Base-by-base conservation (phyloP, 1,140 invertebrate genomes). In the Brachionus angularis region DNA sequence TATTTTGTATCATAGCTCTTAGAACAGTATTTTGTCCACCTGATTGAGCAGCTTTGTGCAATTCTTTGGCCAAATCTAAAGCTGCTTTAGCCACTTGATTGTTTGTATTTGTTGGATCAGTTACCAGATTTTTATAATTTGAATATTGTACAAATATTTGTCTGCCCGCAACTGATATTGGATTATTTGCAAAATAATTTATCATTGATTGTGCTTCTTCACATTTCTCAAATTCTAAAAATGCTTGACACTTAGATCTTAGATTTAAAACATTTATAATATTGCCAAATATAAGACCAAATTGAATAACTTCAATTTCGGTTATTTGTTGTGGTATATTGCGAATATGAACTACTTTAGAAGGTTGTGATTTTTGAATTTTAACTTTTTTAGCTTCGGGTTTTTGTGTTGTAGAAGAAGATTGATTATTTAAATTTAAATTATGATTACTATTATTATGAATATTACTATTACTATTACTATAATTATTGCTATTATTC, bases 111-210 rank as follows among this genome's bases (percentile, higher is more conserved):
- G 34, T 33, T 27, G 52, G 52, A 27, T 71, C 70, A 21, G 70
- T 71, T 81, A 95, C 91, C 2, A 73, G 39, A 55, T 61, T 42
- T 76, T 91, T 90, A 84, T 96, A 93, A 82, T 94, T 95, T 74
- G 91, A 94, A 84, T 91, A 95, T 83, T 96, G 93, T 34, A 94
- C 91, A 81, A 93, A 95, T 74, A 96, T 91, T 67, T 91, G 89
- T 74, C 91, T 85, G 42, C 91, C 91, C 53, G 91, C 85, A 47
- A 96, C 85, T 53, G 34, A 46, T 33, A 81, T 75, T 73, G 89
- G 88, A 79, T 88, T 91, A 42, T 88, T 88, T 53, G 88, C 88
- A 81, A 91, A 95, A 79, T 93, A 94, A 72, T 87, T 88, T 58
- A 95, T 92, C 91, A 96, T 94, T 29, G 89, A 86, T 42, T 89